These are phyloP conservation scores for Cheiracanthium punctorium DNA, from an alignment of 2,888 invertebrate genomes.

Conservation along the genomic window DNA sequence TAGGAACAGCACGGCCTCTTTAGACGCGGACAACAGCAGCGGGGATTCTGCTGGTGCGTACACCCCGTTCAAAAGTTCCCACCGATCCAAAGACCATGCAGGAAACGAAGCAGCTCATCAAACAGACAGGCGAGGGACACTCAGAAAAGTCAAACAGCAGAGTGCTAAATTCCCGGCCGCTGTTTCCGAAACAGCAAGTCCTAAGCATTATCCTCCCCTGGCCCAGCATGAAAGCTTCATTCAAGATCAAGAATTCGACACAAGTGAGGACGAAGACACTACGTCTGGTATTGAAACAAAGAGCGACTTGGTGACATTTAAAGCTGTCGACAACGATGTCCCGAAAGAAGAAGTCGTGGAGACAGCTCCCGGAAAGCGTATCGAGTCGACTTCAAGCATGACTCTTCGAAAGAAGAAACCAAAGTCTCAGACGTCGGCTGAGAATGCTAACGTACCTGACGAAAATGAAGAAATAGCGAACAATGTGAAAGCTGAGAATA, in stretches of 20 bases:
- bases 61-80: conserved; percentile 48
- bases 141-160: conserved; percentile 60
- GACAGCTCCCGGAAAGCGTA: not conserved
- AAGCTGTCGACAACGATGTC: conserved; percentile 36
- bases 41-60: conserved; percentile 53
- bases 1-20: conserved; percentile 48
- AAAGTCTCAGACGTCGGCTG: conserved; percentile 53
- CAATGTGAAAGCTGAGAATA: not conserved
- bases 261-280: conserved; percentile 84
- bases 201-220: conserved; percentile 56
- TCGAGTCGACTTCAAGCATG: conserved; percentile 29
- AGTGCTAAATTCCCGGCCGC: conserved; percentile 35
- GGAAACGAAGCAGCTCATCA: conserved; percentile 32
- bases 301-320: conserved; percentile 66
- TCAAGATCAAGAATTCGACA: conserved; percentile 92
- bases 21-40: conserved; percentile 49
- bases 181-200: conserved; percentile 57
- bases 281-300: conserved; percentile 26
- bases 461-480: conserved; percentile 27
- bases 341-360: not conserved
- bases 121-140: conserved; percentile 49
- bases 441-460: conserved; percentile 30
- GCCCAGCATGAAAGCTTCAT: conserved; percentile 81
- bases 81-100: conserved; percentile 57
- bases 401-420: conserved; percentile 41